Conservation (phyloP, 2,888 invertebrate genomes). For the Laspeyria flexula region DNA sequence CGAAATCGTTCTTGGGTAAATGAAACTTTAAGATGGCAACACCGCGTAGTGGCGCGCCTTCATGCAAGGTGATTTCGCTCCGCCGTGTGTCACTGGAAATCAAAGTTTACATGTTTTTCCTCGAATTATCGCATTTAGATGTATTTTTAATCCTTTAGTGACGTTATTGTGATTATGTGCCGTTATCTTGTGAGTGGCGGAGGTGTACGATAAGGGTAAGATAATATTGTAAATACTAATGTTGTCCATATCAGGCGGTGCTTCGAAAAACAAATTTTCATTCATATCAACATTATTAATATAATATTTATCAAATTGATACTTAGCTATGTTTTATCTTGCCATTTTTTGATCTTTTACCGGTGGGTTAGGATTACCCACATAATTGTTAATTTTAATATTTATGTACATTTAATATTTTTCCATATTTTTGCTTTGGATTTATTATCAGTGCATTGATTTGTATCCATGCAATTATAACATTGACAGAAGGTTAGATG, state of each 20-base stretch:
- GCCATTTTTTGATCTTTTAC: slow-evolving; percentile 14
- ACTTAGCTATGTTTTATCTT: slow-evolving; percentile 14
- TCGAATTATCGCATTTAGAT: slow-evolving; percentile 60
- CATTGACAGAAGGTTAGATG: slow-evolving; percentile 22
- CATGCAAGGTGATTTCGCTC: slow-evolving; percentile 60
- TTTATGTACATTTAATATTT: not conserved
- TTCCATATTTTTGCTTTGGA: slow-evolving; percentile 19
- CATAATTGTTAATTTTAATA: not conserved
- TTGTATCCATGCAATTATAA: slow-evolving; percentile 31
- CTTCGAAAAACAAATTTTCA: slow-evolving; percentile 41
- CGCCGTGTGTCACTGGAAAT: slow-evolving; percentile 68
- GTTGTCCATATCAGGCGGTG: slow-evolving; percentile 61
- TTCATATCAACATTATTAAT: slow-evolving; percentile 27
- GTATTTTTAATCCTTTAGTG: slow-evolving; percentile 57
- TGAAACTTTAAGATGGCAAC: slow-evolving; percentile 58
- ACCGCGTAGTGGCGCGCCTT: slow-evolving; percentile 72
- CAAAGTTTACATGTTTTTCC: slow-evolving; percentile 76
- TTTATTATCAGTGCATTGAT: slow-evolving; percentile 10
- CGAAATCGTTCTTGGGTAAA: slow-evolving; percentile 43
- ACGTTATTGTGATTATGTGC: slow-evolving; percentile 80
- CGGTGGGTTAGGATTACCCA: no score
- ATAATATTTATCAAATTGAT: slow-evolving; percentile 29
- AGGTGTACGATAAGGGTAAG: slow-evolving; percentile 82
- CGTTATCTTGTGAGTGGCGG: slow-evolving; percentile 71
- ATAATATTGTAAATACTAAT: slow-evolving; percentile 50